Conservation (phyloP, 2,113 vertebrate genomes). For the Thryonomys swinderianus region DNA sequence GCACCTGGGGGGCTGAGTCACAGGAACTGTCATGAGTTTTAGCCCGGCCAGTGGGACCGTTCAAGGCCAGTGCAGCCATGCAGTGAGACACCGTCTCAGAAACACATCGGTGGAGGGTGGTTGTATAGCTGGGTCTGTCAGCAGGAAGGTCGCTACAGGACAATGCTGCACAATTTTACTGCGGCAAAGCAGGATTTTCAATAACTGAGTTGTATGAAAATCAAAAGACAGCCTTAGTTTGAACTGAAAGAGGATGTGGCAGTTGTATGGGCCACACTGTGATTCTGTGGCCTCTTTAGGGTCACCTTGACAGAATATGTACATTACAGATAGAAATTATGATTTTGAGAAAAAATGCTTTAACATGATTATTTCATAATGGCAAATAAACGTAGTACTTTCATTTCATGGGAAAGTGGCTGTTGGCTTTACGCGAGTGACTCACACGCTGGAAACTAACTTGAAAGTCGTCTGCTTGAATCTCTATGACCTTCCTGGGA, state of each 20-base stretch:
- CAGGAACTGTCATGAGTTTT: background rate
- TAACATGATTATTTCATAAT: slow-evolving; percentile 3
- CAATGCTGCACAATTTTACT: background rate
- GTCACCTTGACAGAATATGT: background rate
- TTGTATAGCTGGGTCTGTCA: background rate
- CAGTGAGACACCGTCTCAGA: background rate
- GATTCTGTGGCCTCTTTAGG: slow-evolving; percentile 11
- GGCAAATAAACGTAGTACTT: slow-evolving; percentile 6
- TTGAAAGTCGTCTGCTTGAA: slow-evolving; percentile 24
- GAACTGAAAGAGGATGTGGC: slow-evolving; percentile 34
- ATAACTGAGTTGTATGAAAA: background rate
- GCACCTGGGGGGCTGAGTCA: background rate
- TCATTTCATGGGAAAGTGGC: background rate
- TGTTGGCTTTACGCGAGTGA: background rate
- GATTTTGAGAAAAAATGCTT: slow-evolving; percentile 43
- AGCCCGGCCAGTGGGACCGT: background rate
- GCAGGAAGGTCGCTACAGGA: background rate
- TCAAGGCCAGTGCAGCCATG: background rate
- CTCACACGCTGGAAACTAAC: slow-evolving; percentile 44
- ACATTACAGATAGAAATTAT: background rate
- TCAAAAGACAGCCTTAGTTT: background rate
- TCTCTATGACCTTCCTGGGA: slow-evolving; percentile 54
- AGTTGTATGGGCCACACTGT: background rate
- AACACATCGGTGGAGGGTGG: background rate
- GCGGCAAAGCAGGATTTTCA: background rate